Base-by-base conservation (phyloP, 2,888 invertebrate species). In the Kuschelorhynchus macadamiae region DNA sequence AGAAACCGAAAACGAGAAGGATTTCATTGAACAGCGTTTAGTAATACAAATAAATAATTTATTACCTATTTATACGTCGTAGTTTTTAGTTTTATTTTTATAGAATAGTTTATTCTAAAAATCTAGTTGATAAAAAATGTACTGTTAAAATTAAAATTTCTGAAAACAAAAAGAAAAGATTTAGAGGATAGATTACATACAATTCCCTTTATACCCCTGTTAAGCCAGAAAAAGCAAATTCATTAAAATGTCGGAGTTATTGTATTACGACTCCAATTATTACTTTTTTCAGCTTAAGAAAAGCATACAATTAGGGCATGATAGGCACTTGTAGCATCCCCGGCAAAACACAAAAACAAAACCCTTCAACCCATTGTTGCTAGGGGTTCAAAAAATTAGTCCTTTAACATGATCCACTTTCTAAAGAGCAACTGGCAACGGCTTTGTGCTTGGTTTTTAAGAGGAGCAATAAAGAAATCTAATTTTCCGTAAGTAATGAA, bases 351-450 rank as follows among this genome's bases (percentile, higher is more conserved):
- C 12, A 55, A 39, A 2, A 42, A 55, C 55, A 41, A 17, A 32
- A 30, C 20, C 25, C 16, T 56, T 56, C 30, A 44, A 44, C 32
- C 44, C 42, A 49, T 30, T 49, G 44, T 32, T 32, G 11, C 12
- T 30, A 12, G 21, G 44, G 44, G 56, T 17, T 44, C 21, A 41
- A n/a, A 30, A 56, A 56, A 56, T 56, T 56, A 25, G 44, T 18
- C 44, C 56, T 56, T 56, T 44, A 32, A 44, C 56, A 56, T 56
- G 56, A 42, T 56, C 44, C 56, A 30, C 17, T 44, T 44, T 42
- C 32, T 44, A 14, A 56, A 25, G 25, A 25, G 25, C 25, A 5
- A 25, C 25, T 5, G 25, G 4, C 7, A 47, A 20, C n/a, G 47
- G 47, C 18, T 17, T 47, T 21, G 18, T 21, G 20, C 18, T 18